A percentile compares a stretch with the other conserved stretches of the same genome.
Conservation (phyloP, 2,113 vertebrate species). For the Noctilio leporinus region DNA sequence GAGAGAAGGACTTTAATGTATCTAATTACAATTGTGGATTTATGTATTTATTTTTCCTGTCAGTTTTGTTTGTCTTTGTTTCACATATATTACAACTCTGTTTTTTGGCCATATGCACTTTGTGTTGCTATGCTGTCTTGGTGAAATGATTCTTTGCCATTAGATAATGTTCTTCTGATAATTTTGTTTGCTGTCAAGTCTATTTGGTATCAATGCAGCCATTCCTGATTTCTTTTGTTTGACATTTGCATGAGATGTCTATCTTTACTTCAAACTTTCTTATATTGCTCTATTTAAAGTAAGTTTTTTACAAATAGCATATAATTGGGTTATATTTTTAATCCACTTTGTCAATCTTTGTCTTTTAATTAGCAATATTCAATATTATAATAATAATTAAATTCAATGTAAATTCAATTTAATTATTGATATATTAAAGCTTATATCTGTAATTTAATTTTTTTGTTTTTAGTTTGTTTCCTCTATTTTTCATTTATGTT, state of each 20-base stretch:
- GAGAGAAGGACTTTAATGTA: not conserved
- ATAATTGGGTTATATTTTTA: not conserved
- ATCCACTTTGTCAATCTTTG: not conserved
- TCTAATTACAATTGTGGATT: not conserved
- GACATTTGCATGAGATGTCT: not conserved
- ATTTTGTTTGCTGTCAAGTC: not conserved
- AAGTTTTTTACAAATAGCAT: not conserved
- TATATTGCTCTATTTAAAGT: not conserved
- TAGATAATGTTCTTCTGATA: not conserved
- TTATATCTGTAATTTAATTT: not conserved
- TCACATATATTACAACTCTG: not conserved
- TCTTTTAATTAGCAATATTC: constrained; percentile 4
- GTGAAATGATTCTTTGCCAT: not conserved
- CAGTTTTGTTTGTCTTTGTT: not conserved
- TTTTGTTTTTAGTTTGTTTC: not conserved
- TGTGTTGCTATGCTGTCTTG: not conserved
- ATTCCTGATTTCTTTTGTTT: not conserved
- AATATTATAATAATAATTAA: not conserved
- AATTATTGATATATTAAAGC: not conserved
- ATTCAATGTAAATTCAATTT: not conserved
- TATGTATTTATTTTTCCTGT: not conserved
- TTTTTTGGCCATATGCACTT: not conserved
- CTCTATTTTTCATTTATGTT: not conserved
- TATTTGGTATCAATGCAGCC: not conserved
- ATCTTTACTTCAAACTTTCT: not conserved